These are phyloP conservation scores for Aleiodes alternator DNA, from an alignment of 2,888 invertebrate genomes.

Conservation along the genomic window DNA sequence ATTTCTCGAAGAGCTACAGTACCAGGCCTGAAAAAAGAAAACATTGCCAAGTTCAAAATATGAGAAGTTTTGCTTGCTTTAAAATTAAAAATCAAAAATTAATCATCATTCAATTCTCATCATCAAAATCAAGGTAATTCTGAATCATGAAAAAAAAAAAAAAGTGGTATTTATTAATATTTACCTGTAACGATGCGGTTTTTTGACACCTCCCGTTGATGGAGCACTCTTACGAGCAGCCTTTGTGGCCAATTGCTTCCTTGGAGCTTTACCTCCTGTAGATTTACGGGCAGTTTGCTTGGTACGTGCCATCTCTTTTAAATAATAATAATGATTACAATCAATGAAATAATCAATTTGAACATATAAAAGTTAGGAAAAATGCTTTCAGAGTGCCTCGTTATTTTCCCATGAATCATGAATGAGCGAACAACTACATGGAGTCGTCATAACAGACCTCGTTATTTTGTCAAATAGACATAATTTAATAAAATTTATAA, in stretches of 20 bases:
- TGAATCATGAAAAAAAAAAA: not conserved
- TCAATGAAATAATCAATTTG: too few species aligned
- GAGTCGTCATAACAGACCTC: too few species aligned
- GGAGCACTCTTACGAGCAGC: conserved; percentile 95
- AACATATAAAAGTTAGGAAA: too few species aligned
- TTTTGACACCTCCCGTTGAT: conserved; percentile 95
- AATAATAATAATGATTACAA: conserved; percentile 15
- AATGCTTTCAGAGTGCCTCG: too few species aligned
- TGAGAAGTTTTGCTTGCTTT: not conserved
- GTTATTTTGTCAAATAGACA: too few species aligned
- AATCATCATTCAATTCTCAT: conserved; percentile 2
- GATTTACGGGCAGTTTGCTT: conserved; percentile 61
- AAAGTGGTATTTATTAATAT: not conserved
- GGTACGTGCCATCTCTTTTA: conserved; percentile 59
- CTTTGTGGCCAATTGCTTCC: conserved; percentile 79
- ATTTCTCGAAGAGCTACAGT: conserved; percentile 98
- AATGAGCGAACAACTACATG: too few species aligned
- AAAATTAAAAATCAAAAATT: not conserved
- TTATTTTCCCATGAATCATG: too few species aligned
- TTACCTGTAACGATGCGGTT: conserved; percentile 90
- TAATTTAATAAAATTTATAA: too few species aligned
- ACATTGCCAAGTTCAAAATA: not conserved
- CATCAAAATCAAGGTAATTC: not conserved
- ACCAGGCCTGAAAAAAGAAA: conserved; percentile 83
- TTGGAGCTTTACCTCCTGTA: conserved; percentile 60